These are phyloP conservation scores for Cryptomyrus ogoouensis DNA, from an alignment of 2,113 vertebrate genomes.

Conservation along the genomic window DNA sequence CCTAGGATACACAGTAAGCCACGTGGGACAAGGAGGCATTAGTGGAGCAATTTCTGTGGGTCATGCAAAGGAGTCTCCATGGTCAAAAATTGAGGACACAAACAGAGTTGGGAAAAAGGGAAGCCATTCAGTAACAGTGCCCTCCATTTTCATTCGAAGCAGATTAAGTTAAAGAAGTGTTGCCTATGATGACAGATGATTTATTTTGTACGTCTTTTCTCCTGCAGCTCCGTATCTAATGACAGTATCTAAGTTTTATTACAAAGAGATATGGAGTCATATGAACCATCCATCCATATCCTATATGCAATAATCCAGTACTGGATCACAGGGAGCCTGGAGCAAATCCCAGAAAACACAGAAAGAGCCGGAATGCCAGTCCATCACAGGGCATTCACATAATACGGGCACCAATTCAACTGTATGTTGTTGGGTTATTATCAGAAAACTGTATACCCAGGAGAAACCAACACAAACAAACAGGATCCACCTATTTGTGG, in stretches of 20 bases:
- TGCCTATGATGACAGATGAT: background rate
- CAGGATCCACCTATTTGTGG: background rate
- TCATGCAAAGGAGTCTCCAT: background rate
- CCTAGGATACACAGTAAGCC: background rate
- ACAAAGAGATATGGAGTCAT: background rate
- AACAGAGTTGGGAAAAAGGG: background rate
- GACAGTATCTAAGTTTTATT: background rate
- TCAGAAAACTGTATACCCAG: background rate
- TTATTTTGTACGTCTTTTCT: background rate
- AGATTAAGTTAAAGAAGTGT: background rate
- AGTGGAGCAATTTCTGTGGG: background rate
- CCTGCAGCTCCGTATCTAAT: background rate
- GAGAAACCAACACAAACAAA: background rate
- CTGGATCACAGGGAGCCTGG: background rate
- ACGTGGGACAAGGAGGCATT: background rate
- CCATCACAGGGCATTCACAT: background rate
- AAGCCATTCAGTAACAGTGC: background rate
- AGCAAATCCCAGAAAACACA: background rate
- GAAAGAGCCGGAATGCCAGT: background rate
- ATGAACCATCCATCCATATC: background rate
- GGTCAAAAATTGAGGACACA: constrained; percentile 1
- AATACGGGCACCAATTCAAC: background rate
- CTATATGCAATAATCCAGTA: background rate
- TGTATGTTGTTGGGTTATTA: background rate
- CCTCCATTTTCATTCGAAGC: background rate